Base-by-base conservation (phyloP, 2,113 vertebrate genomes). In the Platysternon megacephalum region DNA sequence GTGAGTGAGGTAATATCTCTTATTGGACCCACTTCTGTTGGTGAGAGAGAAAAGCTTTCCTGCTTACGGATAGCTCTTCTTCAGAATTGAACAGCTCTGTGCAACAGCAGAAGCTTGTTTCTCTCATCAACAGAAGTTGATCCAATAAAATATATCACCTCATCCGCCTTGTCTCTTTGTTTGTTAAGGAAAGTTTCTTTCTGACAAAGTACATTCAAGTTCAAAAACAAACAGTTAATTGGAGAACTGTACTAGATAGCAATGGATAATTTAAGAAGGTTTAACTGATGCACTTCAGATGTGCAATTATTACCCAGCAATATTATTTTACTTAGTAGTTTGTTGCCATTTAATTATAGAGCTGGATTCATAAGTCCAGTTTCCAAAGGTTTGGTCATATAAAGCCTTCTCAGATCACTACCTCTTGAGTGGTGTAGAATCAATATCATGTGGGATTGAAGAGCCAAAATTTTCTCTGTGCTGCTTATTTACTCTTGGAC, bases 241-340 rank as follows among this genome's bases (percentile, higher is more conserved):
- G 91, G 4, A 26, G 80, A 42, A 26, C 28, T 56, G 79, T 91
- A 58, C 74, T 80, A 8, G 2, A 72, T 42, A 82, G 26, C 29
- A 88, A n/a, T 10, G 16, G 16, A 82, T 94, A 65, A 13, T 35
- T 92, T 94, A 90, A 96, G 86, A 6, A 94, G n/a, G n/a, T 91
- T 85, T 29, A 3, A 11, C 3, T 81, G 14, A 39, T 82, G 4
- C 51, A 8, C 4, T 93, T 78, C 35, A 87, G 17, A 79, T 92
- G 14, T 89, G n/a, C 8, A 32, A 11, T 89, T 95, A 86, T 90
- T 46, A 22, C 24, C 48, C 93, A 53, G 65, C 86, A 58, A 65
- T 68, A 22, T 19, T 84, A 79, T 22, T 14, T n/a, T 68, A 65
- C 21, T 29, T 17, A 32, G 5, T 85, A 19, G 2, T 48, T 85